Evolutionary conservation across 1,140 invertebrate species (phyloP).

Genomic region (Drosophila jambulina): DNA sequence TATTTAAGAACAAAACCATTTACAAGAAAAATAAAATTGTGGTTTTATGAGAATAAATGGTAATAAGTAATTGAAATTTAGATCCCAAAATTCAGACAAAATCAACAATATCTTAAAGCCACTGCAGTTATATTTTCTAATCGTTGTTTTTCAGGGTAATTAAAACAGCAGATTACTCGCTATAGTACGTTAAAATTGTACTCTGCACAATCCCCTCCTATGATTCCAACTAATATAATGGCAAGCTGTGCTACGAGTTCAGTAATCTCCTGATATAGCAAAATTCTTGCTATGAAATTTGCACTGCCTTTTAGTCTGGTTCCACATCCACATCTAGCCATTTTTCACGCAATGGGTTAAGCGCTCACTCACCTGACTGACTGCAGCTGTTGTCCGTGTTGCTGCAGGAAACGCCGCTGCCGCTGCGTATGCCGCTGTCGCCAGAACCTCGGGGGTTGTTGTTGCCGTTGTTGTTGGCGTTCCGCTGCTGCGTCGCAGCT

Average conservation of each 20-base stretch:
- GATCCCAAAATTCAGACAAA: no score
- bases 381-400: constrained; percentile 81
- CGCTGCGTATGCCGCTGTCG: constrained; percentile 69
- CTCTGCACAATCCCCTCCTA: background rate
- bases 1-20: background rate
- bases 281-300: background rate
- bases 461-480: constrained; percentile 38
- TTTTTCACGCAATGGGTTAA: constrained; percentile 13
- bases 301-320: background rate
- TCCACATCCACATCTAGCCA: background rate
- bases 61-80: no score
- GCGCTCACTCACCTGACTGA: constrained; percentile 79
- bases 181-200: no score
- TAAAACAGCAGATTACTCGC: no score
- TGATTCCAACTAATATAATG: background rate
- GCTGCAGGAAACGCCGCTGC: constrained; percentile 72
- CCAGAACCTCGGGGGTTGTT: constrained; percentile 63
- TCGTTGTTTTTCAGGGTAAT: no score
- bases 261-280: background rate
- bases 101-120: no score
- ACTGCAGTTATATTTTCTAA: no score
- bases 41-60: no score
- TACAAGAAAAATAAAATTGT: background rate
- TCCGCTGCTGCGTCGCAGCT: constrained; percentile 39
- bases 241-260: background rate